Base-by-base conservation (phyloP, 2,888 invertebrate species). In the Hoplodrina ambigua region DNA sequence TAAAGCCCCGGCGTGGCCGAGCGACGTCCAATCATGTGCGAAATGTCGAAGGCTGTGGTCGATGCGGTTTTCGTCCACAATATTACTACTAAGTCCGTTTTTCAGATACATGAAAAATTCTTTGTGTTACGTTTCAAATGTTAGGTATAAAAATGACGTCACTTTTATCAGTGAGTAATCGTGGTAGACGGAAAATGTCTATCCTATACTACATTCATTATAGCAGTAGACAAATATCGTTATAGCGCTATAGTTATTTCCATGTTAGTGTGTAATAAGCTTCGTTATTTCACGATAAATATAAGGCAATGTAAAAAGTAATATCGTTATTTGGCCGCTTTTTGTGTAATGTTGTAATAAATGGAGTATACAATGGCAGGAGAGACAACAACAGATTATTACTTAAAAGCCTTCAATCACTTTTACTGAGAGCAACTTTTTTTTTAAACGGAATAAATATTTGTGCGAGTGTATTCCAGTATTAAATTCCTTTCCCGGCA, bases 21-120 rank as follows among this genome's bases (percentile, higher is more conserved):
- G 81, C 83, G 78, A 81, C 82, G 78, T 81, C 69, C 79, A 84
- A 89, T 87, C 90, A 90, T 85, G 87, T 89, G 88, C 81, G 71
- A 85, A 83, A 79, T 79, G 76, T 74, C 80, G 86, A 87, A 88
- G 88, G 86, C 82, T 91, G 89, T 79, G 90, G 91, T 89, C 71
- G 69, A 59, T 85, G 90, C 71, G 90, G 91, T 90, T 85, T 78
- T 68, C 30, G 60, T 61, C 54, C 44, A 58, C 60, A 61, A 67
- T 60, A 59, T 46, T 57, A 54, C 15, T 53, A 63, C 53, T 63
- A 61, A 20, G n/a, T 61, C 15, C 30, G 33, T 67, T 61, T 57
- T 65, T 65, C 54, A 69, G 53, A 0, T 10, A 50, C n/a, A 56
- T 49, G 46, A 50, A 77, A 73, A 55, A 53, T 52, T 13, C 33